Evolutionary conservation across 2,888 invertebrate species (phyloP).

Genomic region (Thymelicus acteon): DNA sequence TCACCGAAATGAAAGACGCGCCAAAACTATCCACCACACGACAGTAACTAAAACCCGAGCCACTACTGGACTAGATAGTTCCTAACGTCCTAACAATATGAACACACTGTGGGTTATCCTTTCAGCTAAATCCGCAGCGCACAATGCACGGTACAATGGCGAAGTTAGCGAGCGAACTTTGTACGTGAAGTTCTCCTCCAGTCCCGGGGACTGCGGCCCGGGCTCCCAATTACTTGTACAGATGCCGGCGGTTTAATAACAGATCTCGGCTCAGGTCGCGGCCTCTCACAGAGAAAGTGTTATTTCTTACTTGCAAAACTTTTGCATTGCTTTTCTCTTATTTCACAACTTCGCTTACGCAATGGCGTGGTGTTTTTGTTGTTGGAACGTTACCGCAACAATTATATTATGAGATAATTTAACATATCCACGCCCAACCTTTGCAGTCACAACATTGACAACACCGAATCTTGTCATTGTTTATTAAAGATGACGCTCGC

Average conservation of each 20-base stretch:
- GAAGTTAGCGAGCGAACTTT: constrained; percentile 1
- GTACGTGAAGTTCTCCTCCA: neutral
- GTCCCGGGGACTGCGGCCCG: neutral
- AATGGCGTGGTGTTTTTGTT: neutral
- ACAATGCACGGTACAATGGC: neutral
- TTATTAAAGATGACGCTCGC: too few relatives aligned
- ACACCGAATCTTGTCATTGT: too few relatives aligned
- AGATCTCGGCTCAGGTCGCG: neutral
- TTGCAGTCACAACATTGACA: too few relatives aligned
- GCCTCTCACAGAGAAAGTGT: neutral
- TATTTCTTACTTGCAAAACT: neutral
- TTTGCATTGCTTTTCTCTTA: neutral
- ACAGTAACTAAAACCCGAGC: too few relatives aligned
- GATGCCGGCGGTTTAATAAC: constrained; percentile 10
- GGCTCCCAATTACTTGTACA: constrained; percentile 5
- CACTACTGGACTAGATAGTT: too few relatives aligned
- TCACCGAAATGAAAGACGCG: too few relatives aligned
- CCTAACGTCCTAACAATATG: too few relatives aligned
- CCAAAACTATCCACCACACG: too few relatives aligned
- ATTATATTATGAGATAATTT: too few relatives aligned
- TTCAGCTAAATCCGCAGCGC: neutral
- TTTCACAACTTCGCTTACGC: neutral
- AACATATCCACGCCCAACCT: too few relatives aligned
- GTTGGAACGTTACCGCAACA: too few relatives aligned
- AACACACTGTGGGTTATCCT: neutral